These are phyloP conservation scores for Calidris pygmaea DNA, from an alignment of 2,113 vertebrate species.

Conservation along the genomic window DNA sequence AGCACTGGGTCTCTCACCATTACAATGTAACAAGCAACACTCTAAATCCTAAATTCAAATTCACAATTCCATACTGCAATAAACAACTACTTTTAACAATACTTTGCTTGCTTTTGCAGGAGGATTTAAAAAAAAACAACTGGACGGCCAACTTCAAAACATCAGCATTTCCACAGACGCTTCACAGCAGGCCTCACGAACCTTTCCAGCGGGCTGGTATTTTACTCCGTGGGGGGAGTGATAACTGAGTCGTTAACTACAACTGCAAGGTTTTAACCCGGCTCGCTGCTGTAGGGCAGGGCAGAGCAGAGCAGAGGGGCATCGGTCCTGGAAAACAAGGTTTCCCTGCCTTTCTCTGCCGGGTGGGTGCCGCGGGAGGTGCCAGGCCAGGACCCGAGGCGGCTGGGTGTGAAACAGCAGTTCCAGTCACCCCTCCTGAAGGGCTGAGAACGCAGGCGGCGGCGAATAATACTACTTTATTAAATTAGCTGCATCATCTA, in stretches of 20 bases:
- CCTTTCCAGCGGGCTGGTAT: not conserved
- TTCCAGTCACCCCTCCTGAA: not conserved
- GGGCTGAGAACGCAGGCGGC: not conserved
- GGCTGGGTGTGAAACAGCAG: not conserved
- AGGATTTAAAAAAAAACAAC: not conserved
- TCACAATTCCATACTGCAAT: fast-evolving
- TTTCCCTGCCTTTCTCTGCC: not conserved
- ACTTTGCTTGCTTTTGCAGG: not conserved
- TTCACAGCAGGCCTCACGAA: not conserved
- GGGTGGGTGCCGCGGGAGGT: not conserved
- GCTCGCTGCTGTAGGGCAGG: not conserved
- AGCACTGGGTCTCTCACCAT: not conserved
- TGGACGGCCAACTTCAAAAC: not conserved
- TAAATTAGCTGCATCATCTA: not conserved
- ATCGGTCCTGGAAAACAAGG: not conserved
- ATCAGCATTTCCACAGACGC: not conserved
- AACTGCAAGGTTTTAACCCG: not conserved
- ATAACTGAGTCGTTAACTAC: not conserved
- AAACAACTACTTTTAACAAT: not conserved
- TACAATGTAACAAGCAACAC: not conserved
- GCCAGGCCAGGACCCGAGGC: not conserved
- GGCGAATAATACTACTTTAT: not conserved
- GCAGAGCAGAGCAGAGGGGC: not conserved
- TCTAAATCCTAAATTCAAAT: not conserved
- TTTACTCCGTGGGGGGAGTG: not conserved